Evolutionary conservation across 2,113 vertebrate genomes (phyloP), one percentile per base, ranked within the genome.

Genomic region (Telmatochromis bifrenatus): DNA sequence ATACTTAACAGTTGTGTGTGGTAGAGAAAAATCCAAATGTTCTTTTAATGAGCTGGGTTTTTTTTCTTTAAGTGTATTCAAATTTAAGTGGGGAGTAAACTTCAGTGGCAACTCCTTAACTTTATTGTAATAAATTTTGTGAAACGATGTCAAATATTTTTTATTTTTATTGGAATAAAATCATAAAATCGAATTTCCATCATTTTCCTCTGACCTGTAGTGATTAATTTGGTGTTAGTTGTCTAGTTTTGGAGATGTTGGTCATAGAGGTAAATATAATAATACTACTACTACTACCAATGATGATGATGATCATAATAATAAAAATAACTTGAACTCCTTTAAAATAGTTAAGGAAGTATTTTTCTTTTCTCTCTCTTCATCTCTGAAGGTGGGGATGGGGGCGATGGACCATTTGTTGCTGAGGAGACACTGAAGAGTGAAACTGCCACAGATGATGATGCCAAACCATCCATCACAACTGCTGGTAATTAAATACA

Each of bases 391-490:
- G 87, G 60, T 77, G 88, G 21, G 13, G 85, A 31, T 4, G 82
- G 8, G 6, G 90, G 19, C 12, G 80, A 28, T 7, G 26, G 26
- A 9, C 37, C 55, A 5, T 37, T 87, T 21, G 53, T 49, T 42
- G 55, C 79, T 47, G 84, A 37, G 4, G 21, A 35, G 51, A 31
- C 33, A 49, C 9, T 8, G 23, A 77, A 49, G 54, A 47, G 10
- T 5, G 87, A 91, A 21, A 79, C 79, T 4, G 81, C 51, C 8
- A 85, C 54, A n/a, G 94, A 93, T 60, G 9, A 23, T 4, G 93
- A 95, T 5, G 17, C 85, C 84, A 94, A 87, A 68, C 88, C 94
- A 7, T 92, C 94, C 3, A 90, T 91, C 9, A 93, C 94, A 4
- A 90, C 84, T 1, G 2, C 37, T 1, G 92, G 92, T 94, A 77